Evolutionary conservation across 2,888 invertebrate genomes (phyloP).

Genomic region (Philonicus albiceps): DNA sequence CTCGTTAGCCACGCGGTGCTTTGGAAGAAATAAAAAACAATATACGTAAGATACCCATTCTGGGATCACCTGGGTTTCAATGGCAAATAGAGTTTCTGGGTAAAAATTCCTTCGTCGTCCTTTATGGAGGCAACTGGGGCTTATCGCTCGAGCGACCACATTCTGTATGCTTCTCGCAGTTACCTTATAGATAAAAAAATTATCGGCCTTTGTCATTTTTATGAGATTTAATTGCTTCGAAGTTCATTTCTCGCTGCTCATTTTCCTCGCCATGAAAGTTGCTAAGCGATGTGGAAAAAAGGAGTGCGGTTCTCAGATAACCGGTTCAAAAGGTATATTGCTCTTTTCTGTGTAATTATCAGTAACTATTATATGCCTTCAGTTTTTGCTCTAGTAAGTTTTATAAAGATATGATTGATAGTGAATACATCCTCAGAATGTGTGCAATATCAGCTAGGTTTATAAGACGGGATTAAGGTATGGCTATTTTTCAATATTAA

Average conservation of each 20-base stretch:
- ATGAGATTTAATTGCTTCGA: constrained; percentile 14
- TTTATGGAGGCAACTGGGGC: neutral
- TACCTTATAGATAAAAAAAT: neutral
- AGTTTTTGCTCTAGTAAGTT: neutral
- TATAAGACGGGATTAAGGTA: neutral
- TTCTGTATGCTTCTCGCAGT: neutral
- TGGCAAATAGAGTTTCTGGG: neutral
- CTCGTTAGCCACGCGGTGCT: neutral
- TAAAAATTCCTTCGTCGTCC: constrained; percentile 30
- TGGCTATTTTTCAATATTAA: neutral
- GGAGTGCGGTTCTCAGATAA: neutral
- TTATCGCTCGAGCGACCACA: neutral
- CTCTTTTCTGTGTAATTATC: neutral
- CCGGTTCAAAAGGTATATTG: neutral
- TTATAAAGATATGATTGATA: neutral
- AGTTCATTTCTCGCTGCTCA: neutral
- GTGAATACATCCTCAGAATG: neutral
- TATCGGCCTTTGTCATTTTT: constrained; percentile 6
- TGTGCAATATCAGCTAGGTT: neutral
- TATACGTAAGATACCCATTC: neutral
- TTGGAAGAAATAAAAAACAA: neutral
- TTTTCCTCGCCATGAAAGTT: neutral
- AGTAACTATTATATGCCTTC: neutral
- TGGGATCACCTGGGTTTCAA: neutral
- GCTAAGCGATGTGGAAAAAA: neutral